Evolutionary conservation across 2,797 vertebrate genomes (phyloP).

Genomic region (Potorous gilbertii): DNA sequence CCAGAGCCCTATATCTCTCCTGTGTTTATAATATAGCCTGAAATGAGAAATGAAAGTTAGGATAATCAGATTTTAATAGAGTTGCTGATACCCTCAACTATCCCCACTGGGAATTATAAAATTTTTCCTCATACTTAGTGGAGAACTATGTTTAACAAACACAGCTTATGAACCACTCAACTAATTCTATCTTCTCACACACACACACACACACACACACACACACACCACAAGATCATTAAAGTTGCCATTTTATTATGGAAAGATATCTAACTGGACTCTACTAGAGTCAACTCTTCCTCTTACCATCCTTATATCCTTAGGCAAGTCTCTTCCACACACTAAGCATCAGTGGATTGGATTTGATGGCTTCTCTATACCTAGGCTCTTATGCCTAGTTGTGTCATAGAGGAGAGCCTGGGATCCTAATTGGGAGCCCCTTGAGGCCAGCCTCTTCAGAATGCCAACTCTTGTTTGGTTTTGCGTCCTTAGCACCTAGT

Average conservation of each 20-base stretch:
- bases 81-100: neutral
- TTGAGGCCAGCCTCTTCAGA: neutral
- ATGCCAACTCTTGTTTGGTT: neutral
- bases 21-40: neutral
- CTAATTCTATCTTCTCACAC: neutral
- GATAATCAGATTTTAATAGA: neutral
- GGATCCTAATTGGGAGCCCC: neutral
- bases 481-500: neutral
- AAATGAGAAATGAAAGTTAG: neutral
- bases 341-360: neutral
- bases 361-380: neutral
- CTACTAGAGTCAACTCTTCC: neutral
- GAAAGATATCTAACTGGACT: neutral
- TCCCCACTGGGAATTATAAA: neutral
- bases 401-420: neutral
- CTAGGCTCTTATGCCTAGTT: neutral
- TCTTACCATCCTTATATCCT: neutral
- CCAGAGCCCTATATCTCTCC: neutral
- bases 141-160: neutral
- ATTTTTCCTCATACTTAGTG: neutral
- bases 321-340: neutral
- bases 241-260: neutral
- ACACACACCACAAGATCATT: neutral
- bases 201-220: too few species aligned
- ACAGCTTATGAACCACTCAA: neutral